Percentiles rank a stretch among this genome's conserved stretches.
phyloP scores from a whole-genome alignment of 2,113 vertebrate genomes.

The Ondatra zibethicus region DNA sequence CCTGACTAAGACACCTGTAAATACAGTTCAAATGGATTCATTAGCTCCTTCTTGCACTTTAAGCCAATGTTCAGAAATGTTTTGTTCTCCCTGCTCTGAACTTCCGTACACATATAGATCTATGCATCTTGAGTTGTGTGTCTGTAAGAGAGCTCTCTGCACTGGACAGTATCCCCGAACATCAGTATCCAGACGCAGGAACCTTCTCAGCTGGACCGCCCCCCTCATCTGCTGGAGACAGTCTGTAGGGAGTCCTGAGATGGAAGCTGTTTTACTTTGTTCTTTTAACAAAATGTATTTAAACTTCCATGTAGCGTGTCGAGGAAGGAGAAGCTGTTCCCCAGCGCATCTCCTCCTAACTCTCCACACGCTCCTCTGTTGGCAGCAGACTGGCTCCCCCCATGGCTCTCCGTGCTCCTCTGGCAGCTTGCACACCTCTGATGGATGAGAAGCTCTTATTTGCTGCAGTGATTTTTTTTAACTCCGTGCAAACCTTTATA shows the following conservation, averaged over 20 bases:
- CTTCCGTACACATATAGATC: background rate
- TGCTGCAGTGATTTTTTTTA: slow-evolving; percentile 71
- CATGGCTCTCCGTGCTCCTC: slow-evolving; percentile 6
- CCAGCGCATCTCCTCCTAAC: background rate
- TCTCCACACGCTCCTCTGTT: background rate
- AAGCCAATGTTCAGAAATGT: background rate
- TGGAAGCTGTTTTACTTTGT: background rate
- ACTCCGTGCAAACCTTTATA: slow-evolving; percentile 79
- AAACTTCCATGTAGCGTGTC: slow-evolving; percentile 22
- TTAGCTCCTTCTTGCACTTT: background rate
- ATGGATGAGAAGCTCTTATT: slow-evolving; percentile 66
- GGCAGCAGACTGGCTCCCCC: background rate
- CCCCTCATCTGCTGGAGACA: background rate
- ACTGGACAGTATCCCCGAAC: background rate
- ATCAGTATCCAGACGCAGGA: background rate
- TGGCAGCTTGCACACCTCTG: slow-evolving; percentile 54
- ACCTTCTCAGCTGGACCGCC: background rate
- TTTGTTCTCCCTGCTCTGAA: background rate
- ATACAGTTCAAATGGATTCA: background rate
- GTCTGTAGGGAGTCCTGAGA: background rate
- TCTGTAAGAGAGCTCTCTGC: background rate
- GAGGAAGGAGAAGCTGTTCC: background rate
- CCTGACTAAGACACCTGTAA: background rate
- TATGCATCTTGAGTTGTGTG: background rate
- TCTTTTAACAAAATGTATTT: slow-evolving; percentile 64